phyloP scores from a whole-genome alignment of 2,797 vertebrate species.

The Botia almorhae region DNA sequence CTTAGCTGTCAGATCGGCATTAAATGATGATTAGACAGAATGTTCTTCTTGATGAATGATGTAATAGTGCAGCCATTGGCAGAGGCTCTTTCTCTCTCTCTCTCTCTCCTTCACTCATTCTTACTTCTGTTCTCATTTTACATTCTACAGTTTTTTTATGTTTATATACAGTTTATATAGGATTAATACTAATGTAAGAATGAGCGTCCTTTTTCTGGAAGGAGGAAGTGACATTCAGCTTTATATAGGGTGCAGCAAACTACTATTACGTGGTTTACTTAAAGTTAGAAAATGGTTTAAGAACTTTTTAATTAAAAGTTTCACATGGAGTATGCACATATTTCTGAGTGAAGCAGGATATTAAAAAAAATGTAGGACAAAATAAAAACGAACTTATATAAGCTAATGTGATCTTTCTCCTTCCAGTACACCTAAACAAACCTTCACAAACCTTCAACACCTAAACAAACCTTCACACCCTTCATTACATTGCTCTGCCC shows the following conservation, averaged over 20 bases:
- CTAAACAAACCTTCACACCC: no score
- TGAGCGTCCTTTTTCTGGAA: conserved; percentile 9
- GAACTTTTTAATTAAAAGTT: no score
- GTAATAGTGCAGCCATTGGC: conserved; percentile 21
- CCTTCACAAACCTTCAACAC: no score
- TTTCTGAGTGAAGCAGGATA: no score
- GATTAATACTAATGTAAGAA: conserved; percentile 30
- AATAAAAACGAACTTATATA: neutral
- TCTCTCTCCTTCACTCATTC: neutral
- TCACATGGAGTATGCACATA: no score
- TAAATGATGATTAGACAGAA: conserved; percentile 28
- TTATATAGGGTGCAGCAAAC: neutral
- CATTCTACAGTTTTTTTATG: conserved; percentile 9
- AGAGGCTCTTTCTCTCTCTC: conserved; percentile 1
- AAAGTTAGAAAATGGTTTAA: neutral
- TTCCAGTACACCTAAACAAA: no score
- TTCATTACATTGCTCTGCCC: no score
- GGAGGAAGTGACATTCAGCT: neutral
- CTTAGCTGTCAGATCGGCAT: conserved; percentile 24
- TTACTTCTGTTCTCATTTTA: neutral
- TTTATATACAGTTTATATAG: no score
- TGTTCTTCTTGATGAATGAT: conserved; percentile 56
- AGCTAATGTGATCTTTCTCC: neutral
- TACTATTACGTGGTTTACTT: neutral
- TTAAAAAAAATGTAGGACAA: no score